phyloP scores from a whole-genome alignment of 2,113 vertebrate species.

The Rostratula benghalensis region DNA sequence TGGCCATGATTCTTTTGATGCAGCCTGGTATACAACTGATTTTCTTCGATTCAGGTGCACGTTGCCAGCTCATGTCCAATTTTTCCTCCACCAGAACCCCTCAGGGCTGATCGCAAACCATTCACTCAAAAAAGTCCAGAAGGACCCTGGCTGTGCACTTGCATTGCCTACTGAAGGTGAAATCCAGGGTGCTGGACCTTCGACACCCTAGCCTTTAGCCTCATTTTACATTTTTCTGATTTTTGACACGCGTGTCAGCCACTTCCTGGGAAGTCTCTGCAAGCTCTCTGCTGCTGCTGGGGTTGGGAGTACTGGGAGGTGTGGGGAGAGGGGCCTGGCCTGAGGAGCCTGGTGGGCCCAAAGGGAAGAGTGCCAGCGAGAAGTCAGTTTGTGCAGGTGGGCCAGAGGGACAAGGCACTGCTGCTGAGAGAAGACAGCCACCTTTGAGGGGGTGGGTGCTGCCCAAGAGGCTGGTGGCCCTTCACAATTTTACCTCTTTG shows the following conservation, averaged over 20 bases:
- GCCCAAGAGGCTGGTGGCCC: neutral
- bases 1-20: neutral
- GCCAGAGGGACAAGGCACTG: neutral
- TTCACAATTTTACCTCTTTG: neutral
- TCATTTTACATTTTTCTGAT: neutral
- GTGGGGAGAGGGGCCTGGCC: neutral
- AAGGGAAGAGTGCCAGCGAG: accelerated
- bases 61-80: accelerated
- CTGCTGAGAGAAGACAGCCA: too few species aligned
- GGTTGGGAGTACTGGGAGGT: accelerated
- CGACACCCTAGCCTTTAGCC: too few species aligned
- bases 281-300: neutral
- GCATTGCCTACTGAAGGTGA: neutral
- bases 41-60: neutral
- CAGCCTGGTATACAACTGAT: neutral
- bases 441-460: too few species aligned
- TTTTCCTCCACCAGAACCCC: accelerated
- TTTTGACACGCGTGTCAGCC: accelerated
- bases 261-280: neutral
- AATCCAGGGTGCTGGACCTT: neutral
- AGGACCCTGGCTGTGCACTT: neutral
- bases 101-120: neutral
- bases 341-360: accelerated
- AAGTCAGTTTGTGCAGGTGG: accelerated
- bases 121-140: neutral